phyloP scores from a whole-genome alignment of 2,888 invertebrate genomes.

The Ormyrus labotus region DNA sequence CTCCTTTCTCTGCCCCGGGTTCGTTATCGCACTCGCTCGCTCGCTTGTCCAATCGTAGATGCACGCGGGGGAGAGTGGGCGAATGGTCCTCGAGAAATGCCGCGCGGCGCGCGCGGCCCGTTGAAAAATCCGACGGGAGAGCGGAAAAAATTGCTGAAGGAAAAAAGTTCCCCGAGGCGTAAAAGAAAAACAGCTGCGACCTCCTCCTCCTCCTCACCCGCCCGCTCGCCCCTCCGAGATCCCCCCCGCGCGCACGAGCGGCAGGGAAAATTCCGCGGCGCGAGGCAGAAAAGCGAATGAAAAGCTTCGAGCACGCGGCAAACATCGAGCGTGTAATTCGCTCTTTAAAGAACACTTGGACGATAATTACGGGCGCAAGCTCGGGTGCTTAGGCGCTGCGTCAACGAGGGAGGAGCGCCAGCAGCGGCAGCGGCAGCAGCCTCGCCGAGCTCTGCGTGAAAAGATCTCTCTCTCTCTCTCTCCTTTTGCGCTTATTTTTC shows the following conservation, averaged over 20 bases:
- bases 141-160: slow-evolving; percentile 63
- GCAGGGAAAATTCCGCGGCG: neutral
- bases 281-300: slow-evolving; percentile 64
- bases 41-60: slow-evolving; percentile 41
- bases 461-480: slow-evolving; percentile 69
- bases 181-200: slow-evolving; percentile 69
- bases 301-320: slow-evolving; percentile 69
- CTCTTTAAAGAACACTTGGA: slow-evolving; percentile 74
- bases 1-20: slow-evolving; percentile 1
- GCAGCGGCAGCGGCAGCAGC: slow-evolving; percentile 9
- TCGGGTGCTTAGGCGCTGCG: slow-evolving; percentile 49
- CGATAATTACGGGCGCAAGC: slow-evolving; percentile 61
- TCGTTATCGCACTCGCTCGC: slow-evolving; percentile 49
- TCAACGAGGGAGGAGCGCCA: slow-evolving; percentile 37
- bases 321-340: slow-evolving; percentile 75
- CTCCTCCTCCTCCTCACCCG: too few relatives aligned
- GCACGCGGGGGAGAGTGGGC: neutral
- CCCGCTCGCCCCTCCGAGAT: too few relatives aligned
- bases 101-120: neutral
- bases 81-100: slow-evolving; percentile 20
- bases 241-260: too few relatives aligned
- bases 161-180: slow-evolving; percentile 66
- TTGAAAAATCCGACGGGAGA: slow-evolving; percentile 40
- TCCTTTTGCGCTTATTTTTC: slow-evolving; percentile 68
- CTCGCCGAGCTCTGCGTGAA: slow-evolving; percentile 61